Base-by-base conservation (phyloP, 2,113 vertebrate genomes). In the Proterorhinus semilunaris region DNA sequence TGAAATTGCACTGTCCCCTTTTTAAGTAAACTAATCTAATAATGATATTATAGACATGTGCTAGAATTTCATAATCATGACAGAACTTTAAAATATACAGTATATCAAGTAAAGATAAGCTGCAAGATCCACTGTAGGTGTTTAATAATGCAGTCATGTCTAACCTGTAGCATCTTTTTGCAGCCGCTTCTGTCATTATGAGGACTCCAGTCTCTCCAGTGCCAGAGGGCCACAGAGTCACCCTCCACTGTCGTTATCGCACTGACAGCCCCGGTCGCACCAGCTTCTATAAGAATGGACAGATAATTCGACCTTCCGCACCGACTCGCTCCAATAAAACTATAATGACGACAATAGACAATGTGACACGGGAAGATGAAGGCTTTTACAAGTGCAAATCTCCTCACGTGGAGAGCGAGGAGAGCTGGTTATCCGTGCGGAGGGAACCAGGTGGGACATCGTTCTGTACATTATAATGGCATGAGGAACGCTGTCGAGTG, bases 401-500 rank as follows among this genome's bases (percentile, higher is more conserved):
- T 10, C 6, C 0, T 2, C 75, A 81, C 45, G 53, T 67, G 72
- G 74, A 86, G 78, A 90, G 88, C 74, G 68, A 82, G 44, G 84
- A 82, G 65, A 88, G 80, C 71, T 91, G 89, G 88, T 69, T 92
- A 42, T 86, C 89, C 68, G 90, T 90, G 43, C 81, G 21, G 65
- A 65, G 72, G 47, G 57, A 72, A 43, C n/a, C 0, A 78, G 79
- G 79, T 83, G 44, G 50, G 84, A 9, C 6, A 1, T 6, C 36
- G 27, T 42, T 54, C 62, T 59, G 9, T 21, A 36, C 27, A 5
- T 50, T 15, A 68, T 68, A 1, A 43, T 59, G 15, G 15, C 36
- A 9, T 61, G 55, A 15, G 12, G 3, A 44, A 7, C 43, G 57
- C 47, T n/a, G 42, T 6, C 42, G 17, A 50, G 47, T 69, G 3